Conservation (phyloP, 2,113 vertebrate species). For the Pampusana beccarii region DNA sequence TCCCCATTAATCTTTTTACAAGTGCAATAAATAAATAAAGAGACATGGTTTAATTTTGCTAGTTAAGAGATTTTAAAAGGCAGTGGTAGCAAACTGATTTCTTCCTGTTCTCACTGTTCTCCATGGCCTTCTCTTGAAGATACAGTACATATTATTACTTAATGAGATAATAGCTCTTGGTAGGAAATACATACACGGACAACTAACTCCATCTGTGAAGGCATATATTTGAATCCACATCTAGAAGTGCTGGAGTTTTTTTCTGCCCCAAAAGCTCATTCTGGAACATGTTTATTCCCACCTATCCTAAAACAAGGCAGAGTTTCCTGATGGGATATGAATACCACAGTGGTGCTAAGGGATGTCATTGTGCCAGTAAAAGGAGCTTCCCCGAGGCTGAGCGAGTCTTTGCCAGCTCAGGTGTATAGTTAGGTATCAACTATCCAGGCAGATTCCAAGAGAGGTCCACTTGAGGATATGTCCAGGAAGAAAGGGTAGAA, state of each 20-base stretch:
- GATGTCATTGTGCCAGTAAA: rapidly evolving
- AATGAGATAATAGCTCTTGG: background rate
- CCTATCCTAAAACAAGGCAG: rapidly evolving
- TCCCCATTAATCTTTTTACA: constrained; percentile 80
- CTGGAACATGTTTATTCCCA: background rate
- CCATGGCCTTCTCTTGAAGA: constrained; percentile 28
- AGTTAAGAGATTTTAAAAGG: constrained; percentile 73
- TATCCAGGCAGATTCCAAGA: background rate
- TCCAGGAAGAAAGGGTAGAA: background rate
- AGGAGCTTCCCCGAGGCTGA: background rate
- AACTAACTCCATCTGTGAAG: background rate
- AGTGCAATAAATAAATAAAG: constrained; percentile 83
- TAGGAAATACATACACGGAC: background rate
- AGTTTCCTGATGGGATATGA: background rate
- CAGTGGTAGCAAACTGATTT: constrained; percentile 47
- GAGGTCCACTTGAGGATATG: rapidly evolving
- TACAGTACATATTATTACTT: constrained; percentile 22
- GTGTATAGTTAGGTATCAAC: background rate
- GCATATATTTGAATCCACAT: background rate
- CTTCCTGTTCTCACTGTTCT: constrained; percentile 9
- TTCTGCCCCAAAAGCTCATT: background rate
- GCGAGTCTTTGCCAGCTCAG: background rate
- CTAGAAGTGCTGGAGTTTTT: background rate
- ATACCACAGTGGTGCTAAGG: background rate
- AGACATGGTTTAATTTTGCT: constrained; percentile 77